Percentiles rank a stretch among this genome's conserved stretches.
These are phyloP conservation scores for Psophia crepitans DNA, from an alignment of 2,113 vertebrate species.

Conservation along the genomic window DNA sequence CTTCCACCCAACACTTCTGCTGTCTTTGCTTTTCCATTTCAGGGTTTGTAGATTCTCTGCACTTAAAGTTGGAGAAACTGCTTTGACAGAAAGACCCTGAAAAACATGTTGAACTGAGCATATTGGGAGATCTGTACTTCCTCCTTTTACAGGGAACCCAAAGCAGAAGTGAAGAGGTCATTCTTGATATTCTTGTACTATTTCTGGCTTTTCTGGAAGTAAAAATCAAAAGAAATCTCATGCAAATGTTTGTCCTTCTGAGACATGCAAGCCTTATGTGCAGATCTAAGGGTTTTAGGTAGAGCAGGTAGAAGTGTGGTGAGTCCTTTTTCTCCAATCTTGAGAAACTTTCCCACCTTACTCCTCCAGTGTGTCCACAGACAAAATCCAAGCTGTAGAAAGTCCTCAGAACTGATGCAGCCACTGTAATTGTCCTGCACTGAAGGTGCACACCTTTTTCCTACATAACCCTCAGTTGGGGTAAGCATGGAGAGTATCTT, in stretches of 20 bases:
- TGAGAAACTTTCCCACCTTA: neutral
- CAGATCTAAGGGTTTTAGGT: neutral
- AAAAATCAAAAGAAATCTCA: constrained; percentile 28
- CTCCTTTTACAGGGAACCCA: neutral
- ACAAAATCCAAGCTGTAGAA: neutral
- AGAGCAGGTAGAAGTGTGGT: neutral
- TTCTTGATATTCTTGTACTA: constrained; percentile 2
- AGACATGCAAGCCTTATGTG: neutral
- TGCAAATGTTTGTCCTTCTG: neutral
- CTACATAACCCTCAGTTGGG: neutral
- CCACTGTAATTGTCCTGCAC: neutral
- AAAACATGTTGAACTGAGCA: neutral
- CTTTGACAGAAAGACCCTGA: neutral
- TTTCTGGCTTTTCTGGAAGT: constrained; percentile 32
- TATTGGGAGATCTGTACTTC: neutral
- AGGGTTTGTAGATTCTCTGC: neutral
- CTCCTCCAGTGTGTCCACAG: neutral
- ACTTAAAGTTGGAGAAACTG: neutral
- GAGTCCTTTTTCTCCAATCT: neutral
- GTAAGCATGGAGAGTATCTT: neutral
- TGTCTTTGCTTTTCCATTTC: neutral
- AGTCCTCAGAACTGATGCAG: neutral
- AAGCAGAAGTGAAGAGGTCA: neutral
- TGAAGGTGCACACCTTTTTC: neutral
- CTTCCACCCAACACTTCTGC: neutral